Evolutionary conservation across 1,140 invertebrate species (phyloP).

Genomic region (Coenobita brevimanus): DNA sequence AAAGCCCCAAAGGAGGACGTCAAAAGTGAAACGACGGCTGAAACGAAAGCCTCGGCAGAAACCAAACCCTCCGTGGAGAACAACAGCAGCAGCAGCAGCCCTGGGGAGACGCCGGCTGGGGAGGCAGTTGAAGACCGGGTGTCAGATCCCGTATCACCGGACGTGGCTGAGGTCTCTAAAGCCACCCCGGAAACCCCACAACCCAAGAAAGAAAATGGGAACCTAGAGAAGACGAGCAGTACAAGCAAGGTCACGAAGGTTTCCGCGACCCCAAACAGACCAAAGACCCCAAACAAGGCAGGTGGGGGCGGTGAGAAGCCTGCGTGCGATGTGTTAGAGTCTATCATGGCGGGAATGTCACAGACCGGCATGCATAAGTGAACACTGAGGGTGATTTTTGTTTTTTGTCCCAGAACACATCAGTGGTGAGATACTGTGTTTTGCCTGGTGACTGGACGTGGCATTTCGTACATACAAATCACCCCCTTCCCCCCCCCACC

Average conservation of each 20-base stretch:
- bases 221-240: not conserved
- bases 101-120: too few species aligned
- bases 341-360: slow-evolving; percentile 54
- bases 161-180: not conserved
- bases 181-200: not conserved
- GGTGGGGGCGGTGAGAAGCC: not conserved
- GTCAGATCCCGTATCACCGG: not conserved
- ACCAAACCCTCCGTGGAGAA: too few species aligned
- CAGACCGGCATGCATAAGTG: slow-evolving; percentile 57
- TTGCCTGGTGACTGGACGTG: too few species aligned
- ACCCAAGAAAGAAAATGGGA: slow-evolving; percentile 40
- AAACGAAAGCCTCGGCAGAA: not conserved
- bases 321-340: slow-evolving; percentile 53
- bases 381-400: not conserved
- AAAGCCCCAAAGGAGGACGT: not conserved
- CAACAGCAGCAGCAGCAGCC: too few species aligned
- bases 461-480: too few species aligned
- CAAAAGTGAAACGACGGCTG: not conserved
- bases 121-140: not conserved
- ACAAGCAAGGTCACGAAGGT: slow-evolving; percentile 5
- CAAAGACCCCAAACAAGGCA: slow-evolving; percentile 47
- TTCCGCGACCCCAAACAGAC: slow-evolving; percentile 10
- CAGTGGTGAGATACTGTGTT: not conserved
- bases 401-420: not conserved
- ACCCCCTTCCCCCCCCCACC: too few species aligned